Evolutionary conservation across 2,888 invertebrate genomes (phyloP), one percentile per base, ranked within the genome.

Genomic region (Tetranychus piercei): DNA sequence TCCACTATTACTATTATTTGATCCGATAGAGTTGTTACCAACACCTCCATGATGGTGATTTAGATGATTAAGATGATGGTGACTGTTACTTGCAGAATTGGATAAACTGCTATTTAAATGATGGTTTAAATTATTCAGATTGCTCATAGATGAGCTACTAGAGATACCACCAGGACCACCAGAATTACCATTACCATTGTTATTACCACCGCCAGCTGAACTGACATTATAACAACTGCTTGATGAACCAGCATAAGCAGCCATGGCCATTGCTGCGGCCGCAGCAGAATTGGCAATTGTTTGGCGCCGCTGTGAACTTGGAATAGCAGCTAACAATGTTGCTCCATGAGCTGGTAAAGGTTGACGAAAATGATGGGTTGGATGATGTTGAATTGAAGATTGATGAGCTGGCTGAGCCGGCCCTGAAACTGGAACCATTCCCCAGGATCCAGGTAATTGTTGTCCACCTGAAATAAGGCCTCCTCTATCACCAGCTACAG

Each of bases 1-100:
- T 8, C 80, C 85, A 86, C 78, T 87, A 86, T 80, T 88, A 87
- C 80, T 86, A 87, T 80, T 87, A 85, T 55, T 85, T 45, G 66
- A 8, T 34, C 73, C 72, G 44, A 75, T 75, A 22, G 6, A 23
- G 34, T 20, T 20, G 22, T 22, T 22, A 69, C 34, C 23, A 69
- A 66, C 22, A 18, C 20, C 18, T 66, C 34, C 23, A 69, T 69
- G 22, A 69, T 15, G 69, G 22, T 69, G 22, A 20, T 22, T 67
- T 18, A 18, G 6, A 55, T 55, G 55, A 15, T 15, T 55, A 6
- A 69, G 34, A 69, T 69, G 69, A 69, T 69, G 69, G 20, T 69
- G 69, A 69, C 11, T 23, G 8, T 55, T 55, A 55, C 15, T 55
- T 55, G 11, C 55, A 55, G 55, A 55, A 55, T 9, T 55, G 55